Evolutionary conservation across 1,140 invertebrate species (phyloP).

Genomic region (Nasonia longicornis): DNA sequence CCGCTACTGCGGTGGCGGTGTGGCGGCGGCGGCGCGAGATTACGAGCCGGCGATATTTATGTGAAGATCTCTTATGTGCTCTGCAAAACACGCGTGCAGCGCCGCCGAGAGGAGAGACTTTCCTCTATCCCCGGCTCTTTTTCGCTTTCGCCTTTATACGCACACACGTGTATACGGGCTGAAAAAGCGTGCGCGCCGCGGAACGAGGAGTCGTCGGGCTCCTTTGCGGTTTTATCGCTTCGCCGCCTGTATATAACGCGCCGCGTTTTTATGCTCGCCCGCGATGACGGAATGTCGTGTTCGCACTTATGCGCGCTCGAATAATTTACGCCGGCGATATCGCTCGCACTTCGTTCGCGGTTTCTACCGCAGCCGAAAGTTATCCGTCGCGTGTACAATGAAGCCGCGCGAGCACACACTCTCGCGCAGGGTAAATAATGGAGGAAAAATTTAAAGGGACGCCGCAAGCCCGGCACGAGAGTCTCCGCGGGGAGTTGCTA

Average conservation of each 20-base stretch:
- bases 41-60: conserved; percentile 35
- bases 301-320: background rate
- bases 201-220: background rate
- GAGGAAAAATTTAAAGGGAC: background rate
- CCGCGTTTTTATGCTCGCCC: background rate
- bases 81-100: conserved; percentile 9
- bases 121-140: background rate
- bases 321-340: background rate
- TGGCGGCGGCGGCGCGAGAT: background rate
- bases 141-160: background rate
- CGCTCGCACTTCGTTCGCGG: no score
- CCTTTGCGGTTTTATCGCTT: conserved; percentile 12
- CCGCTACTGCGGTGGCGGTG: background rate
- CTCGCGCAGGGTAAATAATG: background rate
- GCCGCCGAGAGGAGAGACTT: background rate
- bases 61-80: conserved; percentile 36
- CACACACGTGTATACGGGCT: background rate
- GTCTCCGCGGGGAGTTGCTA: background rate
- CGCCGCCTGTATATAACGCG: background rate
- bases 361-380: no score
- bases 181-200: background rate
- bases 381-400: no score
- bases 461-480: background rate
- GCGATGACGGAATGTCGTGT: background rate
- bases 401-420: no score